Conservation (phyloP, 2,113 vertebrate species). For the Phrynosoma platyrhinos region DNA sequence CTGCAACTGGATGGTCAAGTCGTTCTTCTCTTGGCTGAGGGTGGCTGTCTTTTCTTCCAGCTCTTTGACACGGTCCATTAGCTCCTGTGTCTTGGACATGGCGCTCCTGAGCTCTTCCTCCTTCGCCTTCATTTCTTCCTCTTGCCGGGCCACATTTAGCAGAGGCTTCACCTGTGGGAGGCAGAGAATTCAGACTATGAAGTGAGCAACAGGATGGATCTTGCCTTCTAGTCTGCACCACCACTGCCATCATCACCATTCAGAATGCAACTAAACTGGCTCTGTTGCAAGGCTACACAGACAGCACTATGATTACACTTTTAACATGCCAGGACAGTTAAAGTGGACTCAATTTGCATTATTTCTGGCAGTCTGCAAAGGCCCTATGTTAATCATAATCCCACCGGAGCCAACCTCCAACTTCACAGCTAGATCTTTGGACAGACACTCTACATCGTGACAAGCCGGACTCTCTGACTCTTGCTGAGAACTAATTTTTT, state of each 20-base stretch:
- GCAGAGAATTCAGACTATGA: neutral
- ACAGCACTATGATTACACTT: no score
- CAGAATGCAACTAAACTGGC: slow-evolving; percentile 9
- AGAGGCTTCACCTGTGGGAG: slow-evolving; percentile 58
- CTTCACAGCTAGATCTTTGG: no score
- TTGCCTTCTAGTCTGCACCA: neutral
- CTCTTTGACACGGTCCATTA: slow-evolving; percentile 45
- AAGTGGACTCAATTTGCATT: no score
- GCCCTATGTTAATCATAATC: no score
- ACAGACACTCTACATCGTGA: no score
- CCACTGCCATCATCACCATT: neutral
- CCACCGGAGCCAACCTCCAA: no score
- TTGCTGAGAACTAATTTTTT: no score
- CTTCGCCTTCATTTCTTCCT: slow-evolving; percentile 65
- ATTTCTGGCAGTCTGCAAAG: no score
- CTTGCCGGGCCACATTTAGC: slow-evolving; percentile 49
- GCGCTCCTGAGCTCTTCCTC: slow-evolving; percentile 54
- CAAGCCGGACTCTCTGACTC: no score
- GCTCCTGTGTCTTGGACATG: slow-evolving; percentile 46
- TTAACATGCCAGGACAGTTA: no score
- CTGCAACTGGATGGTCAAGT: slow-evolving; percentile 56
- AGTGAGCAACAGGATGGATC: neutral
- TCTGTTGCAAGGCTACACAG: neutral
- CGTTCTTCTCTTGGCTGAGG: slow-evolving; percentile 63
- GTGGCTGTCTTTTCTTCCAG: slow-evolving; percentile 57